A percentile compares a stretch with the other conserved stretches of the same genome.
phyloP scores from a whole-genome alignment of 2,888 invertebrate species.

The Augochlorella aurata region DNA sequence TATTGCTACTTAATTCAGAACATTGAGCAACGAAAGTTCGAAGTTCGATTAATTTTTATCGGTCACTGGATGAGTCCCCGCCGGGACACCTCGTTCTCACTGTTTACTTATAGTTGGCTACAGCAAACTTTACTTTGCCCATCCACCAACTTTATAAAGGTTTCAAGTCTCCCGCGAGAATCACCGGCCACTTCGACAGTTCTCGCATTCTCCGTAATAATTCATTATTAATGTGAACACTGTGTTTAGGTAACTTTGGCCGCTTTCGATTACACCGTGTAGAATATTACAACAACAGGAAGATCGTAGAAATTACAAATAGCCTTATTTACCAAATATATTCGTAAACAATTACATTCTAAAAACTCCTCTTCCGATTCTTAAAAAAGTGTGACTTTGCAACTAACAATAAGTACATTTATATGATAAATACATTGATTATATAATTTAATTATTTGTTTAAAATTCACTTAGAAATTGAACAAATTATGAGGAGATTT shows the following conservation, averaged over 20 bases:
- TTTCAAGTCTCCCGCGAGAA: conserved; percentile 40
- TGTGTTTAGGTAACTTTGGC: conserved; percentile 8
- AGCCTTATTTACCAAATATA: not conserved
- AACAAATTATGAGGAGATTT: no score
- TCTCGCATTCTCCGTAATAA: conserved; percentile 20
- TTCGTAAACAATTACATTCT: no score
- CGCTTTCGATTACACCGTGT: not conserved
- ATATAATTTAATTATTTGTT: no score
- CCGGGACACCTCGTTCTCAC: conserved; percentile 16
- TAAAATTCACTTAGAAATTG: no score
- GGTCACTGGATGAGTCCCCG: conserved; percentile 31
- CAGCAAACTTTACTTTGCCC: conserved; percentile 42
- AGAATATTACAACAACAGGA: not conserved
- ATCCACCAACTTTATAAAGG: conserved; percentile 31
- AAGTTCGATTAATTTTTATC: conserved; percentile 29
- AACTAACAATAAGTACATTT: no score
- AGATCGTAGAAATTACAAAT: not conserved
- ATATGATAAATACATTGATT: no score
- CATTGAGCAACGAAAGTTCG: conserved; percentile 20
- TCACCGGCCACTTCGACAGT: conserved; percentile 17
- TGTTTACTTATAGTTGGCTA: conserved; percentile 33
- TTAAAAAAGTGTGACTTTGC: no score
- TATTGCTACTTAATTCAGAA: conserved; percentile 10
- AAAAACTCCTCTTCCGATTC: no score
- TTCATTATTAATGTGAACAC: conserved; percentile 29